Percentiles rank a stretch among this genome's conserved stretches.
Conservation (phyloP, 1,140 invertebrate genomes). For the Tribolium castaneum region DNA sequence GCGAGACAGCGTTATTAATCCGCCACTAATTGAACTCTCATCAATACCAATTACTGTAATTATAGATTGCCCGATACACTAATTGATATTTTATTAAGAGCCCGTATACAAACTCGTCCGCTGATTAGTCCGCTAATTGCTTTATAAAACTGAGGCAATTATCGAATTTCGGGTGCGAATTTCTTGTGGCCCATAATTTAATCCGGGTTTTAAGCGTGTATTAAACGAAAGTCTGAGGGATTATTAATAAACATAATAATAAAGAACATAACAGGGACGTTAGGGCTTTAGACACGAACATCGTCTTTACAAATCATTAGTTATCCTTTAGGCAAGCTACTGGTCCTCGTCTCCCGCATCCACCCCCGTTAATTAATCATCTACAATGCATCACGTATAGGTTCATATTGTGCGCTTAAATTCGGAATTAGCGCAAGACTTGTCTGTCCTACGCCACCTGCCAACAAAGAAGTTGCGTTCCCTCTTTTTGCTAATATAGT, state of each 20-base stretch:
- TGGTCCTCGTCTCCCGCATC: slow-evolving; percentile 43
- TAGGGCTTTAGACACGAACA: slow-evolving; percentile 49
- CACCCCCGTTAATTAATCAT: slow-evolving; percentile 51
- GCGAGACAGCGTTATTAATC: background rate
- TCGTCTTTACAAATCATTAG: slow-evolving; percentile 55
- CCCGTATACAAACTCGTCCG: background rate
- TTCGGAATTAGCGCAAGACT: slow-evolving; percentile 16
- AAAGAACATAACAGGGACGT: slow-evolving; percentile 51
- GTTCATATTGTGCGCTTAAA: slow-evolving; percentile 28
- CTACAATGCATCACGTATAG: slow-evolving; percentile 50
- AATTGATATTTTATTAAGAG: slow-evolving; percentile 41
- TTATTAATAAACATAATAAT: slow-evolving; percentile 54
- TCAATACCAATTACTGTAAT: slow-evolving; percentile 41
- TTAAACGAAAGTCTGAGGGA: slow-evolving; percentile 40
- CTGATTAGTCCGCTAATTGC: slow-evolving; percentile 13
- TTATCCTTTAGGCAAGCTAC: slow-evolving; percentile 52
- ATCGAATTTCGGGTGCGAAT: slow-evolving; percentile 6
- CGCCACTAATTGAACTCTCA: slow-evolving; percentile 36
- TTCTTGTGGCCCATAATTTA: slow-evolving; percentile 12
- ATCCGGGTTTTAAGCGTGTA: slow-evolving; percentile 24
- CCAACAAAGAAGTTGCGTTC: background rate
- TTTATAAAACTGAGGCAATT: slow-evolving; percentile 13
- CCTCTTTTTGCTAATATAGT: too few species aligned
- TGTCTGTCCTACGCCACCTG: background rate
- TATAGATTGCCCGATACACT: slow-evolving; percentile 35